Conservation (phyloP, 2,113 vertebrate genomes). For the Elephantulus edwardii region DNA sequence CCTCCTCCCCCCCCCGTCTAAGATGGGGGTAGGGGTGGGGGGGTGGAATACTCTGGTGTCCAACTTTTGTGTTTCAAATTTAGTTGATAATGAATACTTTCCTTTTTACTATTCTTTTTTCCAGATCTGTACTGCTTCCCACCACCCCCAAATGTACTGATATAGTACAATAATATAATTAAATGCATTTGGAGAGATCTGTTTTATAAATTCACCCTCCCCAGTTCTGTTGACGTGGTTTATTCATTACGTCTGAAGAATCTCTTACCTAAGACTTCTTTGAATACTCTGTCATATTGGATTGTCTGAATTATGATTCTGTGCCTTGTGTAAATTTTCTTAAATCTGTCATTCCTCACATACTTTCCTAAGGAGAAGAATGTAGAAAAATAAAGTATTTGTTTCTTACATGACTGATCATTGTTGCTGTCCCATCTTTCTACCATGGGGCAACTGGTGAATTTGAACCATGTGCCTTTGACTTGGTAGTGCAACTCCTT, state of each 20-base stretch:
- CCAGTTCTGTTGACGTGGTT: not conserved
- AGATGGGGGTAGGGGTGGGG: no score
- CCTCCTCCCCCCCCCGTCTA: no score
- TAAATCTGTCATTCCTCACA: not conserved
- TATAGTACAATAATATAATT: no score
- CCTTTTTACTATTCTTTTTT: not conserved
- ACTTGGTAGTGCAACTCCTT: no score
- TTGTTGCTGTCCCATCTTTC: no score
- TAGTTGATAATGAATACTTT: not conserved
- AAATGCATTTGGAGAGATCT: not conserved
- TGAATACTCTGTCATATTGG: not conserved
- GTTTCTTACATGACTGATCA: not conserved
- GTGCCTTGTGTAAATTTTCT: not conserved
- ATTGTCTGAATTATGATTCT: not conserved
- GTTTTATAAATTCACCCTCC: not conserved
- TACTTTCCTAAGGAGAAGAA: not conserved
- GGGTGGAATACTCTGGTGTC: not conserved
- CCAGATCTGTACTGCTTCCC: not conserved
- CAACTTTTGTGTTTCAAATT: not conserved
- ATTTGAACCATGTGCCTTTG: no score
- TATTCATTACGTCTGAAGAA: not conserved
- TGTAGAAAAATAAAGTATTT: not conserved
- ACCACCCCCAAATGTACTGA: not conserved
- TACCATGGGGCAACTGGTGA: no score
- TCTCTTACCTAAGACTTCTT: not conserved